These are phyloP conservation scores for Eupeodes latifasciatus DNA, from an alignment of 2,888 invertebrate species.

Conservation along the genomic window DNA sequence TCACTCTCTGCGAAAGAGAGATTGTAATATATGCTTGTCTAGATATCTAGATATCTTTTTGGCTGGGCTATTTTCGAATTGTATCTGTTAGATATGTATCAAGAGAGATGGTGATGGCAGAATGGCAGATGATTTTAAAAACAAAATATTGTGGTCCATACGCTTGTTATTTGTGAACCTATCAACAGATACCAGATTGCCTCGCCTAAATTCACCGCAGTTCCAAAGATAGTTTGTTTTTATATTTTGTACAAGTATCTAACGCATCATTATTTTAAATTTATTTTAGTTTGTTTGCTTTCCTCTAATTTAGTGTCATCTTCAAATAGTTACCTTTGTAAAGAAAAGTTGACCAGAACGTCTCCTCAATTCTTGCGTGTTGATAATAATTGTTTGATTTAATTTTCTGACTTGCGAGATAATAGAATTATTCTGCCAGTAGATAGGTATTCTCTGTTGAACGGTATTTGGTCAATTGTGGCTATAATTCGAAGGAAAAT, in stretches of 20 bases:
- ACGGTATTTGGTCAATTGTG: constrained; percentile 74
- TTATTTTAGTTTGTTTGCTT: background rate
- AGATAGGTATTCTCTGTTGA: constrained; percentile 62
- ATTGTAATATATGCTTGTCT: constrained; percentile 2
- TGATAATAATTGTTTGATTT: constrained; percentile 67
- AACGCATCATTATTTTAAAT: constrained; percentile 11
- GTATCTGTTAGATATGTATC: constrained; percentile 27
- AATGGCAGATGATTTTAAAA: constrained; percentile 36
- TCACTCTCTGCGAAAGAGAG: constrained; percentile 43
- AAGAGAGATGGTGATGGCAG: constrained; percentile 57
- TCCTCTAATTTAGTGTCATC: constrained; percentile 61
- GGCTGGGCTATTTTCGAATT: constrained; percentile 60
- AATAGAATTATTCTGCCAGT: constrained; percentile 44
- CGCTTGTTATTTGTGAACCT: constrained; percentile 80
- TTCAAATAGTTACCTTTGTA: constrained; percentile 3
- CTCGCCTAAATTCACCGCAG: constrained; percentile 38
- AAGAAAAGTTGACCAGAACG: too few species aligned
- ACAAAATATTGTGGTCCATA: constrained; percentile 77
- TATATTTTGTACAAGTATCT: constrained; percentile 19
- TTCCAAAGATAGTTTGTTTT: constrained; percentile 42
- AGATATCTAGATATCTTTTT: constrained; percentile 47
- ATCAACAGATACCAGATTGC: constrained; percentile 77
- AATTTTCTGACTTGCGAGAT: constrained; percentile 23
- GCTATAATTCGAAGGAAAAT: constrained; percentile 64
- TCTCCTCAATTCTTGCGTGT: constrained; percentile 59